Conservation (phyloP, 1,140 invertebrate species). For the Nephila pilipes region DNA sequence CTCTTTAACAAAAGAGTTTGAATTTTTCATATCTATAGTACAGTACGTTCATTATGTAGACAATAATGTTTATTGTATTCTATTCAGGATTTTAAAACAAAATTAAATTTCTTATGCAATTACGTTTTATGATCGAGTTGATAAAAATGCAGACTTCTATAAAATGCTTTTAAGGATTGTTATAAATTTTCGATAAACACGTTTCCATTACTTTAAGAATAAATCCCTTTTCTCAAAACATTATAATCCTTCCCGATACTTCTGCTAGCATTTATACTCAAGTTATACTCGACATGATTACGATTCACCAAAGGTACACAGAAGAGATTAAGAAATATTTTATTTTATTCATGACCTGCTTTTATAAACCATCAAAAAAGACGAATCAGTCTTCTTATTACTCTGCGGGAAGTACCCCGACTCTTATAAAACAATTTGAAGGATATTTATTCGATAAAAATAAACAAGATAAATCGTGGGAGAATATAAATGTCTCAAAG, state of each 20-base stretch:
- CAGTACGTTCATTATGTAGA: too few relatives aligned
- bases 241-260: neutral
- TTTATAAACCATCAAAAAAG: neutral
- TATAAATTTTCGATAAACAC: neutral
- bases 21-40: too few relatives aligned
- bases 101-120: neutral
- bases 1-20: too few relatives aligned
- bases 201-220: neutral
- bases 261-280: neutral
- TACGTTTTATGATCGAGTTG: neutral
- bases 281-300: neutral
- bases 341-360: neutral
- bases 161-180: neutral
- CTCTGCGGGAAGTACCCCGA: neutral
- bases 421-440: neutral
- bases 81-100: neutral
- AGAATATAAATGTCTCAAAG: neutral
- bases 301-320: neutral
- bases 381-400: neutral
- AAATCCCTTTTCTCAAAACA: neutral
- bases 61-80: neutral
- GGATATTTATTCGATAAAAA: constrained; percentile 1
- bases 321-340: neutral
- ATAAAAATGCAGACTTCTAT: neutral
- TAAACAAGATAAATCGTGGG: neutral